A percentile compares a stretch with the other conserved stretches of the same genome.
phyloP scores from a whole-genome alignment of 2,888 invertebrate species.

The Cerceris rybyensis region DNA sequence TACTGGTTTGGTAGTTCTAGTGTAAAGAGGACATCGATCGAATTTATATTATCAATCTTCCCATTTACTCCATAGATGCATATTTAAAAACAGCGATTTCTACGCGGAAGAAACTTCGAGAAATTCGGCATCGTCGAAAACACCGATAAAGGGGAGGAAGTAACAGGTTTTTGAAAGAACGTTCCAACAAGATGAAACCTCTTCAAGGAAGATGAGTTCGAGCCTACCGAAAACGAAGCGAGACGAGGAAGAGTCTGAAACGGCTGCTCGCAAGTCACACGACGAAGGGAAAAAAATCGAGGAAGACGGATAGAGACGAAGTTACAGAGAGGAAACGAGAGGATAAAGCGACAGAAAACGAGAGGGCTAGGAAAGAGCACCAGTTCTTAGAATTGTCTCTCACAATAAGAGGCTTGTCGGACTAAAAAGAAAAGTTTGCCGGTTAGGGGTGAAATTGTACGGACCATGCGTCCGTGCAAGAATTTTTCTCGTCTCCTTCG shows the following conservation, averaged over 20 bases:
- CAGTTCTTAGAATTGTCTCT: constrained; percentile 77
- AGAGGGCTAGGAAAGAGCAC: constrained; percentile 49
- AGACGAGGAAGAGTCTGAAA: constrained; percentile 43
- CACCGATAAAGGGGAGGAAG: neutral
- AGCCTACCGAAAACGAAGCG: constrained; percentile 44
- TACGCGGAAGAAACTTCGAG: neutral
- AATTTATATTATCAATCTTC: too few species aligned
- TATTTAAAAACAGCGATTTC: too few species aligned
- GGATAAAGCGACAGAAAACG: constrained; percentile 27
- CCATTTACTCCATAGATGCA: too few species aligned
- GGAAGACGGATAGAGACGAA: constrained; percentile 7
- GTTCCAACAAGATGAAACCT: constrained; percentile 31
- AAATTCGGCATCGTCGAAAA: constrained; percentile 11
- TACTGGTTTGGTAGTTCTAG: too few species aligned
- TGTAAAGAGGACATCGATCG: too few species aligned
- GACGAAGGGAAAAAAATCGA: constrained; percentile 22
- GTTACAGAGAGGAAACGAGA: neutral
- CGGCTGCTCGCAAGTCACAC: constrained; percentile 53
- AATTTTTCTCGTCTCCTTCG: constrained; percentile 59
- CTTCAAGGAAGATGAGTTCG: constrained; percentile 35
- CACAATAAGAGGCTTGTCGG: constrained; percentile 78
- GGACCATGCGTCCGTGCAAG: constrained; percentile 67
- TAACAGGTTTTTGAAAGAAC: constrained; percentile 31
- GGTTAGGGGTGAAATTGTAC: constrained; percentile 77
- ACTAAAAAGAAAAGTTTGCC: constrained; percentile 77